Conservation (phyloP, 2,113 vertebrate species). For the Grammatotria lemairii region DNA sequence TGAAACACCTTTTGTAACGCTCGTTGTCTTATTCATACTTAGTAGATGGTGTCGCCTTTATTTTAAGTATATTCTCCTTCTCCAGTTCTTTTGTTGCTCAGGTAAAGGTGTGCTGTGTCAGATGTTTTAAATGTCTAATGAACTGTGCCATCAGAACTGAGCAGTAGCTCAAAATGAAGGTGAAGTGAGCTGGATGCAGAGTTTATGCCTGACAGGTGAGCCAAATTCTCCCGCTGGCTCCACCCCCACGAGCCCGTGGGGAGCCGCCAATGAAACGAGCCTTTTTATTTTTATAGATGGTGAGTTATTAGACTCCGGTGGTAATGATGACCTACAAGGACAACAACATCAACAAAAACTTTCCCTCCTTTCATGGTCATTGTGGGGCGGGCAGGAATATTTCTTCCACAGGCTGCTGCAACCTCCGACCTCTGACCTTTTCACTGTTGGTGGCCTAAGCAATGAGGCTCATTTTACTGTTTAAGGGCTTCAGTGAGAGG, state of each 20-base stretch:
- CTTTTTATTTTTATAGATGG: background rate
- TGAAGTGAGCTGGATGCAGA: background rate
- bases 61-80: background rate
- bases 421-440: background rate
- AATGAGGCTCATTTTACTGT: background rate
- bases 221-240: background rate
- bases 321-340: background rate
- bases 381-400: background rate
- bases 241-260: background rate
- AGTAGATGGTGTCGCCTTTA: background rate
- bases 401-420: background rate
- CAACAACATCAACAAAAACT: background rate
- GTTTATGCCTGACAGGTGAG: background rate
- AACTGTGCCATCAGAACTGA: background rate
- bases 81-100: fast-evolving
- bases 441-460: background rate
- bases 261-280: background rate
- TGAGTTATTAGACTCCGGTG: background rate
- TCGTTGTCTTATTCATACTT: background rate
- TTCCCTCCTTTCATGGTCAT: background rate
- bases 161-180: background rate
- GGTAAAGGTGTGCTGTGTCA: background rate
- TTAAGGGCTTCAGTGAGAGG: background rate
- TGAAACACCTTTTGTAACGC: background rate
- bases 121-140: background rate